Base-by-base conservation (phyloP, 2,113 vertebrate genomes). In the Stomatorhinus ivindoensis region DNA sequence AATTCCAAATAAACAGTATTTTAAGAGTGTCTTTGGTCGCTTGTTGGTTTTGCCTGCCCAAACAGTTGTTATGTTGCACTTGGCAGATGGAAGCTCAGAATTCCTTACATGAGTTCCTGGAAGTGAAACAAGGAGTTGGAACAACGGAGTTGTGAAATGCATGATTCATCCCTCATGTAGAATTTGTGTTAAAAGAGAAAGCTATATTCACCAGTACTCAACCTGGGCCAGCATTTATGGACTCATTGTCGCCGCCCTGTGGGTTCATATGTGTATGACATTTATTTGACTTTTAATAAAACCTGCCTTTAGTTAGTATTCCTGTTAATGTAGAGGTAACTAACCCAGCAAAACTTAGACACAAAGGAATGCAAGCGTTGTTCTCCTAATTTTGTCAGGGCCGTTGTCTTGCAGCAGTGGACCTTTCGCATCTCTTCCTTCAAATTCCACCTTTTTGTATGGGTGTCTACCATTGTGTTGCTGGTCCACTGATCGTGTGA, bases 401-500 rank as follows among this genome's bases (percentile, higher is more conserved):
- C 21, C 35, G 58, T 39, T 80, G 73, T 80, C 15, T 19, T n/a
- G 13, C 39, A 76, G 31, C 5, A 35, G 17, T 19, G 35, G 17
- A 80, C 35, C 35, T 80, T 42, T 7, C 1, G 15, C 73, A 42
- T 80, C 35, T 80, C 35, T 39, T 42, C 35, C 73, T 35, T 39
- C 15, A 80, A 17, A 80, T 42, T 80, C 17, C 73, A 39, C 1
- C 0, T 35, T 42, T 15, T 39, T 80, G 31, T 80, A 7, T 39
- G 42, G 82, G n/a, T 84, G 44, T n/a, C 24, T 11, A 82, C 88
- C 8, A 6, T 88, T 89, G 88, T 89, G 7, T 47, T 2, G 15
- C 73, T 19, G 3, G 44, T 46, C 9, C 88, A 90, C 91, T 93
- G 92, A 92, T 88, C 84, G 89, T 90, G 90, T 92, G 91, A 92